A percentile compares a stretch with the other conserved stretches of the same genome.
These are phyloP conservation scores for Polyommatus iphigenia DNA, from an alignment of 2,888 invertebrate species.

Conservation along the genomic window DNA sequence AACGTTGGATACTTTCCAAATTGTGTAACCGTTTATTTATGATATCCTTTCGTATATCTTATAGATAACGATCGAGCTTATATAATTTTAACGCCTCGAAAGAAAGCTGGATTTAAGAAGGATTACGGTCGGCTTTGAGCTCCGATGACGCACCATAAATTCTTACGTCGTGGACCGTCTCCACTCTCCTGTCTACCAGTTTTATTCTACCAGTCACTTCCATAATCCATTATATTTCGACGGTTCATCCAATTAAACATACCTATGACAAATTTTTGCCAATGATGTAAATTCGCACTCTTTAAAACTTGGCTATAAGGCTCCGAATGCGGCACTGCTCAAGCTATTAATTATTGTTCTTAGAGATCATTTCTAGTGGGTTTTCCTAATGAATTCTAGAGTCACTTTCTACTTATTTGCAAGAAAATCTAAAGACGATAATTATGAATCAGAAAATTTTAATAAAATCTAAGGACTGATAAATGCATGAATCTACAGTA, in stretches of 20 bases:
- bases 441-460: too few species aligned
- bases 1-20: slow-evolving; percentile 9
- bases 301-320: too few species aligned
- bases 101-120: not conserved
- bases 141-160: not conserved
- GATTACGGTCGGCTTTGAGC: not conserved
- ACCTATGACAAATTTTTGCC: too few species aligned
- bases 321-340: too few species aligned
- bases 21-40: slow-evolving; percentile 12
- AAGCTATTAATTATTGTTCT: not conserved
- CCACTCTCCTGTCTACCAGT: too few species aligned
- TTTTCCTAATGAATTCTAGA: not conserved
- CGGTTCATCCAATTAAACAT: not conserved
- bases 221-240: too few species aligned
- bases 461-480: too few species aligned
- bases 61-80: not conserved
- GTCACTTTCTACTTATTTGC: slow-evolving; percentile 17
- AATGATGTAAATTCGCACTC: too few species aligned
- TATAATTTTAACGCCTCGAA: slow-evolving; percentile 9
- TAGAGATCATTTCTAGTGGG: not conserved
- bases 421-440: not conserved
- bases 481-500: too few species aligned
- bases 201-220: too few species aligned
- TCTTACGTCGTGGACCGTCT: not conserved
- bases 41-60: not conserved